These are phyloP conservation scores for Florisuga fusca DNA, from an alignment of 2,797 vertebrate species.

Conservation along the genomic window DNA sequence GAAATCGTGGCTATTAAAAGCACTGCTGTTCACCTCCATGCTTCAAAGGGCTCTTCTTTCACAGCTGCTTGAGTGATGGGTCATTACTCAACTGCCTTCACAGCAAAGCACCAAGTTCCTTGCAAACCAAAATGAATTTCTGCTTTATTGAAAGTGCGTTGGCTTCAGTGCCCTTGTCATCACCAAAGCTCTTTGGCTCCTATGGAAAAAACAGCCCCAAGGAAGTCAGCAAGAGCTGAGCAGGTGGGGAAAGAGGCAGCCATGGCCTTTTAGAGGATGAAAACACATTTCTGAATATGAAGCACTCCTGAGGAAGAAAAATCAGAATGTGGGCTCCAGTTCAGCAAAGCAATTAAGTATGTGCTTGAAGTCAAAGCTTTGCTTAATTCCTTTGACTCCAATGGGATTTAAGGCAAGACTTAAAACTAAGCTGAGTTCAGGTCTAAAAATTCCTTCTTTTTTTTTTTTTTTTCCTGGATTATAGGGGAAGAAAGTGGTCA, in stretches of 20 bases:
- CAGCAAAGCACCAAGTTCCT: neutral
- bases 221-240: neutral
- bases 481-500: neutral
- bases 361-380: constrained; percentile 45
- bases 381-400: constrained; percentile 69
- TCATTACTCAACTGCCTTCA: neutral
- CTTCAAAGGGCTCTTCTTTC: neutral
- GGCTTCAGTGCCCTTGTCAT: neutral
- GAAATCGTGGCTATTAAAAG: neutral
- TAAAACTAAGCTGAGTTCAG: constrained; percentile 26
- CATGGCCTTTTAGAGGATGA: neutral
- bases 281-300: neutral
- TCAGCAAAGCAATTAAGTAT: constrained; percentile 64
- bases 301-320: neutral
- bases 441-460: constrained; percentile 57
- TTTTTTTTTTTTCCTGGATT: neutral
- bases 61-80: neutral
- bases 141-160: neutral
- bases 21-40: neutral
- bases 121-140: neutral
- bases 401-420: constrained; percentile 56
- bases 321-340: constrained; percentile 48
- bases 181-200: neutral
- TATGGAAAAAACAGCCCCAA: neutral
- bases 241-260: neutral